A percentile compares a stretch with the other conserved stretches of the same genome.
Conservation (phyloP, 2,797 vertebrate genomes). For the Discoglossus pictus region DNA sequence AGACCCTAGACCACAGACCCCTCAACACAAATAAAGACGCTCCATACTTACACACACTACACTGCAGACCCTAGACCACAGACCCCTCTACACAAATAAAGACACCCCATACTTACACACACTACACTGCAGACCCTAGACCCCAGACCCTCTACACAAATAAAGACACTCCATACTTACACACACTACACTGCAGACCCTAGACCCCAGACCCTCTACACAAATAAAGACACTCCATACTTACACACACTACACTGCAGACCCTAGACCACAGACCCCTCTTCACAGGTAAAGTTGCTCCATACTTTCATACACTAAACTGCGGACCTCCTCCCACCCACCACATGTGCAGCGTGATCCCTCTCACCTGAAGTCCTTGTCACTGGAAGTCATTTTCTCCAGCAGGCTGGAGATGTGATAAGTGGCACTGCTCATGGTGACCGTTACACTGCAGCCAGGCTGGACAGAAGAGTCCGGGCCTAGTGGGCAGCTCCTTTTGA, state of each 20-base stretch:
- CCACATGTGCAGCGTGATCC: neutral
- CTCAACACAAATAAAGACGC: no score
- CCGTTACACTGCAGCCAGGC: constrained; percentile 11
- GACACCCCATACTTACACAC: no score
- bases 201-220: neutral
- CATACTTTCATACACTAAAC: no score
- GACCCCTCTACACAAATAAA: no score
- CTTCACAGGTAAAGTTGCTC: neutral
- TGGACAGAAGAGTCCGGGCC: neutral
- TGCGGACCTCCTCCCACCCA: neutral
- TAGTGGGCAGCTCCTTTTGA: neutral
- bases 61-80: no score
- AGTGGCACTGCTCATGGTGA: constrained; percentile 80
- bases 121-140: no score
- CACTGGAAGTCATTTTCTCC: constrained; percentile 96
- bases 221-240: neutral
- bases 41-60: no score
- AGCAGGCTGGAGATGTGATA: constrained; percentile 91
- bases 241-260: no score
- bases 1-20: no score
- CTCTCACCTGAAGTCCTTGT: constrained; percentile 94
- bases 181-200: neutral
- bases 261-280: neutral
- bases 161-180: no score
- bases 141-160: no score